Base-by-base conservation (phyloP, 2,888 invertebrate species). In the Dichetophora obliterata region DNA sequence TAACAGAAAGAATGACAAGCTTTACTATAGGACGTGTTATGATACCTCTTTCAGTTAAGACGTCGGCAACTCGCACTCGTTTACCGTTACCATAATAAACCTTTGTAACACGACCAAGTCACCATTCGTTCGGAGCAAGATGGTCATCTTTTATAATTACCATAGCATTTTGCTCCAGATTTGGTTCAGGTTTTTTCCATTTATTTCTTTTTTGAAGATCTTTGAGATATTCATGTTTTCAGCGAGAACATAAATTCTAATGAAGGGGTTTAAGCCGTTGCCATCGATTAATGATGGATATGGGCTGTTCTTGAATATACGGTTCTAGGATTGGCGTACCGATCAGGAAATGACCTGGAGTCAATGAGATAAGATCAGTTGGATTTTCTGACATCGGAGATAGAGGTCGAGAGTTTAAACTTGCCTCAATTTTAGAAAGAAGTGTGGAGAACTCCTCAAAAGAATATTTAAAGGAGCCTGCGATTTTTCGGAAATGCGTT, bases 381-480 rank as follows among this genome's bases (percentile, higher is more conserved):
- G 50, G 31, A 31, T 31, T 31, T 48, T 19, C 27, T 24, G 61
- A 74, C 16, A 31, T 16, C n/a, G 59, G 59, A 22, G 59, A 59
- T 24, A 59, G 8, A 9, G 59, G 59, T n/a, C 59, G 24, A 24
- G 59, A 59, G 14, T 59, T 59, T 11, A 59, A 22, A 9, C 59
- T 24, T 19, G 61, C 24, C 19, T 61, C 61, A 22, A 59, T 19
- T 24, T 59, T 59, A 5, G 19, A 22, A 59, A 59, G 59, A 24
- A 61, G 61, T 24, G 61, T 61, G 1, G 24, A 22, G 19, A 61
- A 61, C 6, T 61, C 61, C 19, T 61, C 61, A 61, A 61, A 61
- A 1, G 61, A 27, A 61, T 24, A 61, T 2, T 14, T 6, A 24
- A 61, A 61, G 27, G 61, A 14, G 2, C 2, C 1, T 22, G 27